Base-by-base conservation (phyloP, 64 coral and sea anemone genomes). In the Pocillopora verrucosa region DNA sequence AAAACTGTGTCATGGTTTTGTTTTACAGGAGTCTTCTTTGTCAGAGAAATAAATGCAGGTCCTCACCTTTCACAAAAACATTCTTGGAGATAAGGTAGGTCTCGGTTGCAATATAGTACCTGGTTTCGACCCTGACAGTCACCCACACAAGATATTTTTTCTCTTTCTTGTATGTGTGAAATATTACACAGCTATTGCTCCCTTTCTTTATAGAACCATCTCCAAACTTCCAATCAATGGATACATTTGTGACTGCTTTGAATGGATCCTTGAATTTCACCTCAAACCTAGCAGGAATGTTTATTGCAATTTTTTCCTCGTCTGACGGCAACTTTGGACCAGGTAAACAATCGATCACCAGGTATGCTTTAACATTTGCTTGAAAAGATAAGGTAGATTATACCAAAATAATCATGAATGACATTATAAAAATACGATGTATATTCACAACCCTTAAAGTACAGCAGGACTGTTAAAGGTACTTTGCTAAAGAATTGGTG, bases 261-360 rank as follows among this genome's bases (percentile, higher is more conserved):
- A 6, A 56, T 26, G 64, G 82, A 72, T 85, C 82, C 19, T 85
- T 70, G 26, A 85, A 85, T 56, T 85, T 70, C 65, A 85, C 63
- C 16, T 85, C 82, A 85, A 85, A 85, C 41, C 56, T 65, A 85
- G 72, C 37, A 51, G 64, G 82, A 51, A 5, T 56, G 20, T 85
- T 57, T 37, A 41, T 72, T 1, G 82, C 36, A 58, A 85, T 12
- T 22, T 85, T n/a, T 56, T 16, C 22, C 5, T 72, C 1, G 16
- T 65, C 65, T 7, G 65, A 85, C 14, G 82, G 82, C 38, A 85
- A 41, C 82, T 85, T 85, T 10, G 65, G 82, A 13, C 82, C 82
- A 72, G 82, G 11, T 30, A 20, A 85, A 72, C 82, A 30, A 13
- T 2, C 72, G 12, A 85, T 72, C 35, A 36, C 82, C 65, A 85